Conservation (phyloP, 2,888 invertebrate species). For the Diloba caeruleocephala region DNA sequence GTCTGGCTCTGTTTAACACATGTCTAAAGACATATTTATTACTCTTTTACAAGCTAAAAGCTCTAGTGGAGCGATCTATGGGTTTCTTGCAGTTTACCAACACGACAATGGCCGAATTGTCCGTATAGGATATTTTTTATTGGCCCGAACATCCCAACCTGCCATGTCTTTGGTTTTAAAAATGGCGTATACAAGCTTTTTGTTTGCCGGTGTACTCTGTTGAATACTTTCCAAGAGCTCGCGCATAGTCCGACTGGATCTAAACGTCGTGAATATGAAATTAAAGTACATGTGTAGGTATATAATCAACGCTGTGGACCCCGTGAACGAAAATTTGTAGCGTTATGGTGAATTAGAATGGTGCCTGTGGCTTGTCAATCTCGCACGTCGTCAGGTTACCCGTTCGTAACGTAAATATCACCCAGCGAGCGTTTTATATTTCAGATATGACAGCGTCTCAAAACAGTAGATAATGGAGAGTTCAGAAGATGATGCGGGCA, state of each 20-base stretch:
- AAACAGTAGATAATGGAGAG: slow-evolving; percentile 89
- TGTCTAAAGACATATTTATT: slow-evolving; percentile 85
- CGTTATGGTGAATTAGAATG: slow-evolving; percentile 89
- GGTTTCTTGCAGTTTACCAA: slow-evolving; percentile 88
- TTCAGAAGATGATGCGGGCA: slow-evolving; percentile 88
- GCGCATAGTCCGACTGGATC: slow-evolving; percentile 78
- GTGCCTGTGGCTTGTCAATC: slow-evolving; percentile 88
- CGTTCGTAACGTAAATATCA: slow-evolving; percentile 87
- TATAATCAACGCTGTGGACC: slow-evolving; percentile 85
- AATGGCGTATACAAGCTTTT: slow-evolving; percentile 91
- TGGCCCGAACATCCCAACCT: slow-evolving; percentile 87
- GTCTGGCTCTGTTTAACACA: slow-evolving; percentile 86
- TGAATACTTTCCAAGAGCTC: slow-evolving; percentile 84
- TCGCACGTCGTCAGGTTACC: slow-evolving; percentile 88
- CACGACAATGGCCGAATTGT: slow-evolving; percentile 89
- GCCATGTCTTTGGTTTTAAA: slow-evolving; percentile 90
- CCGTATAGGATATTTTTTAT: slow-evolving; percentile 88
- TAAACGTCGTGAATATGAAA: slow-evolving; percentile 88
- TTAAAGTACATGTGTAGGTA: slow-evolving; percentile 88
- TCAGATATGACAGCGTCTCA: slow-evolving; percentile 87
- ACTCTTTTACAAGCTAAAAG: slow-evolving; percentile 86
- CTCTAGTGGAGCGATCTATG: slow-evolving; percentile 88
- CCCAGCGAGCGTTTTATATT: slow-evolving; percentile 86
- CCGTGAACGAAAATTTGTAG: slow-evolving; percentile 85
- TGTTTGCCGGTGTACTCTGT: slow-evolving; percentile 90